A percentile compares a stretch with the other conserved stretches of the same genome.
Evolutionary conservation across 2,888 invertebrate species (phyloP).

Genomic region (Orchesellides sinensis): DNA sequence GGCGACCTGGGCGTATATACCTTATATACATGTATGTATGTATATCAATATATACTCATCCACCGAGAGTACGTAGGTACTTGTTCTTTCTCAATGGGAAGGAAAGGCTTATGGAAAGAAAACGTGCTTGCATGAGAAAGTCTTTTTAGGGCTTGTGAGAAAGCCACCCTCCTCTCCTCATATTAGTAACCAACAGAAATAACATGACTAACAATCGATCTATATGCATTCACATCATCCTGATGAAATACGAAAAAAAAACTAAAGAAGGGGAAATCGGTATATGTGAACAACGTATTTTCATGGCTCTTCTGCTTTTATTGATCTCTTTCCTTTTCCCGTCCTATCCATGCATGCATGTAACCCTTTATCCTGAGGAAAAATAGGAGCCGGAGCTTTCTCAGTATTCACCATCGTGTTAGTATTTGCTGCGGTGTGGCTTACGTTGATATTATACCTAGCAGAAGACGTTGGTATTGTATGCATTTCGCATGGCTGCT

Average conservation of each 20-base stretch:
- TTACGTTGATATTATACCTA: too few species aligned
- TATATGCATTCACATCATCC: not conserved
- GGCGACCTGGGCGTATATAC: too few species aligned
- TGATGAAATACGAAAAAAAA: too few species aligned
- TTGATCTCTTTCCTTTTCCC: slow-evolving; percentile 14
- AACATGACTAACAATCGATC: not conserved
- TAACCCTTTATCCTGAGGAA: not conserved
- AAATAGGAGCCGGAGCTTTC: not conserved
- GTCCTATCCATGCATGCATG: not conserved
- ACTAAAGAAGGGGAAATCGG: slow-evolving; percentile 7
- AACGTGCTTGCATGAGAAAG: not conserved
- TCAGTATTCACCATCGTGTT: not conserved
- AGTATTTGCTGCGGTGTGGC: too few species aligned
- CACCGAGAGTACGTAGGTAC: too few species aligned
- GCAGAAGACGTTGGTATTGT: not conserved
- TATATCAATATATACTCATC: too few species aligned
- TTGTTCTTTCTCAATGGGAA: too few species aligned
- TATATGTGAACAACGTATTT: slow-evolving; percentile 10
- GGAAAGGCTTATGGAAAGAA: not conserved
- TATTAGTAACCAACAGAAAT: not conserved
- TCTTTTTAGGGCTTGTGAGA: not conserved
- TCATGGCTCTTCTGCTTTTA: slow-evolving; percentile 22
- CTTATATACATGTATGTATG: too few species aligned
- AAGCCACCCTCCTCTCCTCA: not conserved
- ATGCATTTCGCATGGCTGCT: not conserved